Percentiles rank a stretch among this genome's conserved stretches.
These are phyloP conservation scores for Calliphora vicina DNA, from an alignment of 1,140 invertebrate species.

Conservation along the genomic window DNA sequence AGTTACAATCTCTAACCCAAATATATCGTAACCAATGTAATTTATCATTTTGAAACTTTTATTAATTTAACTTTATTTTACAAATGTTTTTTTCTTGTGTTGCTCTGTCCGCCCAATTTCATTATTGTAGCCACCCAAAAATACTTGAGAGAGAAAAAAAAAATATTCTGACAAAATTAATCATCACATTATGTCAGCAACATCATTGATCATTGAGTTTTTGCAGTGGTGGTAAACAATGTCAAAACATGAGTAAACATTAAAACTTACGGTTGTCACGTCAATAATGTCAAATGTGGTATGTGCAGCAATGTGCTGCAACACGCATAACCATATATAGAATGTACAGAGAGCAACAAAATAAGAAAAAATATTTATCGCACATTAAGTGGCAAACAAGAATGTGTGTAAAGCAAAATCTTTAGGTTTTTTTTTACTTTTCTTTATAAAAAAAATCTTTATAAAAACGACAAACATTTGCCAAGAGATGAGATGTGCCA, in stretches of 20 bases:
- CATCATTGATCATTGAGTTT: background rate
- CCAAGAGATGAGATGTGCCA: constrained; percentile 10
- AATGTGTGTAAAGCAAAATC: background rate
- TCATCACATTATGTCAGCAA: background rate
- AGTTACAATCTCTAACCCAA: no score
- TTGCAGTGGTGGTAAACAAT: background rate
- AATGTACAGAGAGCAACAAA: background rate
- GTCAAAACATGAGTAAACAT: constrained; percentile 11
- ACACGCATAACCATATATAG: constrained; percentile 19
- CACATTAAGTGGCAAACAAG: background rate
- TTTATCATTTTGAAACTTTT: no score
- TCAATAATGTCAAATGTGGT: constrained; percentile 26
- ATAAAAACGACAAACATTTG: background rate
- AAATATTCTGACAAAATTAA: background rate
- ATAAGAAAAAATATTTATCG: background rate
- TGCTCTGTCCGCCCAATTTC: background rate
- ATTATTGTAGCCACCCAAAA: background rate
- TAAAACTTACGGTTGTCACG: constrained; percentile 21
- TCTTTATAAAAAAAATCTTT: background rate
- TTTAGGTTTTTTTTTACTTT: background rate
- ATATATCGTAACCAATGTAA: no score
- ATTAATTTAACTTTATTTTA: no score
- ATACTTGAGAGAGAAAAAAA: background rate
- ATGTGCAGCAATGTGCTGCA: constrained; percentile 12
- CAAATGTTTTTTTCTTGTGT: no score